A percentile compares a stretch with the other conserved stretches of the same genome.
Evolutionary conservation across 2,797 vertebrate genomes (phyloP).

Genomic region (Molossus alvarezi): DNA sequence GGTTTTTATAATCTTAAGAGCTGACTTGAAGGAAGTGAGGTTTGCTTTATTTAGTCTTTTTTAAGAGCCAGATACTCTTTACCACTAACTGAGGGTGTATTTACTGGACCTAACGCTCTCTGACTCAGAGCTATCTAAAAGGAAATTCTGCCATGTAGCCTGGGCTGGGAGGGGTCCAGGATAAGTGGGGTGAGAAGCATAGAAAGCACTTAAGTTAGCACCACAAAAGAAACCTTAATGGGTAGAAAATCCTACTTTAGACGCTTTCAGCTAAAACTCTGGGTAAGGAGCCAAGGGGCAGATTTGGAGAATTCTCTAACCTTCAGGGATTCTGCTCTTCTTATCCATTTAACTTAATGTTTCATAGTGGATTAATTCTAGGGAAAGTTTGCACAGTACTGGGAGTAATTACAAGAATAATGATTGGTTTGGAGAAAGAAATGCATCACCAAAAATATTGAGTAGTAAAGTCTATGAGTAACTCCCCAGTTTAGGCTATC

Average conservation of each 20-base stretch:
- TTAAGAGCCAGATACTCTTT: neutral
- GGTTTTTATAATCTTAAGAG: neutral
- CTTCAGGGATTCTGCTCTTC: neutral
- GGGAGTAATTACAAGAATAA: constrained; percentile 65
- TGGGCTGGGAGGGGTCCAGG: neutral
- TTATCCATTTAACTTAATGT: neutral
- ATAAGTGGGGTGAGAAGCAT: neutral
- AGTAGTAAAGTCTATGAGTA: constrained; percentile 70
- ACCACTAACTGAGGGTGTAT: neutral
- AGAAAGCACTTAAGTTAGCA: neutral
- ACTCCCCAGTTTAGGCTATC: constrained; percentile 53
- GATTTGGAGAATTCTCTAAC: neutral
- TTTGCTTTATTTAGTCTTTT: neutral
- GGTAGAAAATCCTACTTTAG: neutral
- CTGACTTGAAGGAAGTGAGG: neutral
- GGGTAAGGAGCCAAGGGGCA: neutral
- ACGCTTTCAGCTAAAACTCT: neutral
- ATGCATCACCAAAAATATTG: constrained; percentile 67
- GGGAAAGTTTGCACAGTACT: constrained; percentile 42
- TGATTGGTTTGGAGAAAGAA: constrained; percentile 72
- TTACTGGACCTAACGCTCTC: neutral
- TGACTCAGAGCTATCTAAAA: neutral
- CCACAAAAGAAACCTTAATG: neutral
- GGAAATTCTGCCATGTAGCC: neutral
- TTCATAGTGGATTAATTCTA: constrained; percentile 28